Evolutionary conservation across 2,113 vertebrate species (phyloP), one percentile per base, ranked within the genome.

Genomic region (Cisticola juncidis): DNA sequence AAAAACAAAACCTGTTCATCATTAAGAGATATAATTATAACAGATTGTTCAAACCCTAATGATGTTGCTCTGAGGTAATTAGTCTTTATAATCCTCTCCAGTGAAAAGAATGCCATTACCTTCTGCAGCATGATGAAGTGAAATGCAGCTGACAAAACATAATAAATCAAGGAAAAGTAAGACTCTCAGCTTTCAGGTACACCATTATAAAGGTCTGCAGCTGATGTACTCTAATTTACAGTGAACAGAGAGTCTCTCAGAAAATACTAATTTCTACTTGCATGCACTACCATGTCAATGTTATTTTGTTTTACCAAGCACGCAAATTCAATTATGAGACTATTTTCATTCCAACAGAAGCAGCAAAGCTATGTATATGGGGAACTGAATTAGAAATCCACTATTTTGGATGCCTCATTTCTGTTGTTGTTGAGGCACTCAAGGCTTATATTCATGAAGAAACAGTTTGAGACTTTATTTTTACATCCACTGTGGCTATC

Each of bases 21-120:
- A 98, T 98, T 98, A 98, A 97, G 92, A 86, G 79, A 97, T 95
- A 86, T 98, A 98, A 98, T 98, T 98, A 97, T 97, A 98, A 97
- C 87, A 96, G 97, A 98, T 95, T 97, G 94, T 96, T 98, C 97
- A 97, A 97, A 98, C 86, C 28, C 95, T 97, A 95, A 94, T 87
- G 89, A 92, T 79, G 86, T 68, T 90, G 78, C 51, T 93, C 97
- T 93, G 94, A 97, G 95, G 97, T 95, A 97, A 98, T 98, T 91
- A 23, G 95, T 97, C 97, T 97, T 95, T 90, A 65, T 72, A 84
- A 96, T 82, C 90, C 48, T 33, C 84, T 94, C 93, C 97, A 88
- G 90, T 60, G 44, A 98, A 96, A 92, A 57, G 56, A 88, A 76
- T 47, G 35, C 60, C 97, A 97, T 91, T 97, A 94, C 95, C 96